Evolutionary conservation across 2,888 invertebrate genomes (phyloP).

Genomic region (Brachypalpus laphriformis): DNA sequence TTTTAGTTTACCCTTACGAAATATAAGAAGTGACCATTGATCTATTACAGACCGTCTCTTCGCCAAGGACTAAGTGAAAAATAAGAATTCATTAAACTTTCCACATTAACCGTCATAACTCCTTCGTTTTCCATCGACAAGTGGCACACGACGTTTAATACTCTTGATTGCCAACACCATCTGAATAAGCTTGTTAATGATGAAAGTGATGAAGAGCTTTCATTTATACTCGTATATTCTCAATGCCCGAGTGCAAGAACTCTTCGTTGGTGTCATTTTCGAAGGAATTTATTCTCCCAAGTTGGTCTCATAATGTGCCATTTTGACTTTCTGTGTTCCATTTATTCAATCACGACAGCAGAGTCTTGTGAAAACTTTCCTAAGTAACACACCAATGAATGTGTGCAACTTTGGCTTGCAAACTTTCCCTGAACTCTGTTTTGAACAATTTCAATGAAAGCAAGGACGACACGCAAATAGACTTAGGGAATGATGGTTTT

Average conservation of each 20-base stretch:
- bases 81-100: slow-evolving; percentile 1
- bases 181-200: slow-evolving; percentile 65
- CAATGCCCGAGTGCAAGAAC: slow-evolving; percentile 14
- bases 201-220: slow-evolving; percentile 49
- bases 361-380: slow-evolving; percentile 55
- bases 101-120: neutral
- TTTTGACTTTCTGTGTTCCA: slow-evolving; percentile 54
- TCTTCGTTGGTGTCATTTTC: slow-evolving; percentile 59
- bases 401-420: slow-evolving; percentile 58
- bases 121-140: slow-evolving; percentile 6
- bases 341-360: slow-evolving; percentile 65
- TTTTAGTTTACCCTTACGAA: neutral
- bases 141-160: slow-evolving; percentile 51
- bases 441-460: slow-evolving; percentile 57
- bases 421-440: slow-evolving; percentile 56
- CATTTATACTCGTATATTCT: slow-evolving; percentile 29
- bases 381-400: slow-evolving; percentile 69
- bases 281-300: slow-evolving; percentile 49
- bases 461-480: slow-evolving; percentile 22
- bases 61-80: neutral
- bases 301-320: slow-evolving; percentile 59
- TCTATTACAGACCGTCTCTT: neutral
- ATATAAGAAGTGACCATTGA: neutral
- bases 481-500: slow-evolving; percentile 12
- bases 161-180: slow-evolving; percentile 49